phyloP scores from a whole-genome alignment of 2,113 vertebrate genomes.

The Rhipidura dahli region DNA sequence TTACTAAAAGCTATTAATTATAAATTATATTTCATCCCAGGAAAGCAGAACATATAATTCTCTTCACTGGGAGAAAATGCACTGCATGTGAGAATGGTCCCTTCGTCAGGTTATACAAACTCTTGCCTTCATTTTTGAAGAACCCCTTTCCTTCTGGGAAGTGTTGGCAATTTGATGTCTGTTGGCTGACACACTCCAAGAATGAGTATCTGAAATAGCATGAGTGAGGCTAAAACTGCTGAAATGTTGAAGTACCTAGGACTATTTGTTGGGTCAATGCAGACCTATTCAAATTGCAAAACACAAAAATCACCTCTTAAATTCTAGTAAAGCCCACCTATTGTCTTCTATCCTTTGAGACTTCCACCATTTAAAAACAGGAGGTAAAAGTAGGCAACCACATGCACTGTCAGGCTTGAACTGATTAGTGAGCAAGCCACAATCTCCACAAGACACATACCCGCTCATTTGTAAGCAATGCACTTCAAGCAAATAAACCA shows the following conservation, averaged over 20 bases:
- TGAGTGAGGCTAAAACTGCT: background rate
- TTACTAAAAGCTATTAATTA: background rate
- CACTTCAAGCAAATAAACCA: background rate
- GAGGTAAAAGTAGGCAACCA: background rate
- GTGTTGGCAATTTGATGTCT: background rate
- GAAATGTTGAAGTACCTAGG: background rate
- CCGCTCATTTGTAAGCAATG: background rate
- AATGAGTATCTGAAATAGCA: rapidly evolving
- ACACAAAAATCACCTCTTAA: background rate
- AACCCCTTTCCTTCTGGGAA: background rate
- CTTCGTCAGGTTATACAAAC: background rate
- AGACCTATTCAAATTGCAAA: background rate
- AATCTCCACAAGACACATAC: background rate
- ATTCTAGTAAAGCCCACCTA: background rate
- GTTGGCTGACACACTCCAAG: background rate
- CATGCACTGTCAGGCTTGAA: background rate
- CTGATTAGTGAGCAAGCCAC: background rate
- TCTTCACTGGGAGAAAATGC: background rate
- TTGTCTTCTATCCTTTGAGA: background rate
- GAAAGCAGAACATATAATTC: background rate
- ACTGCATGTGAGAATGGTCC: background rate
- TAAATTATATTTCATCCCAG: background rate
- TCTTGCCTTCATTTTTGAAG: background rate
- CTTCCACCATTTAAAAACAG: background rate
- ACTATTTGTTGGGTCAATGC: background rate